Evolutionary conservation across 2,888 invertebrate genomes (phyloP), one percentile per base, ranked within the genome.

Genomic region (Zaprionus obscuricornis): DNA sequence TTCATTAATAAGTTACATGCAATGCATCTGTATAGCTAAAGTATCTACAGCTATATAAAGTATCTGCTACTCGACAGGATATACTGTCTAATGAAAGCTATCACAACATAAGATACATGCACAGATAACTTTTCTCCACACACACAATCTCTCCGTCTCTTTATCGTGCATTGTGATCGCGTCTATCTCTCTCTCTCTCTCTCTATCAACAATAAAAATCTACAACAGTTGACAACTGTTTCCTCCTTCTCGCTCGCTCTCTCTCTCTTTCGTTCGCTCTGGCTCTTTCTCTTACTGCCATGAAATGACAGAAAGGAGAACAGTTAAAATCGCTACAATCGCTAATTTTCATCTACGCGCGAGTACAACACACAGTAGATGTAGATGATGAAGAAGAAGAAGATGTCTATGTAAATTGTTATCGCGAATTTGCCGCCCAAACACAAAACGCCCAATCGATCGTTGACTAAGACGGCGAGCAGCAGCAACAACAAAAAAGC

Each of bases 341-440:
- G 66, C 67, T 70, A 79, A 85, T 81, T 85, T 74, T 60, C 65
- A 84, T 85, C 86, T 57, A n/a, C n/a, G n/a, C n/a, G n/a, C n/a
- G n/a, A n/a, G n/a, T n/a, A n/a, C n/a, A n/a, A n/a, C n/a, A n/a
- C n/a, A n/a, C n/a, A n/a, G n/a, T n/a, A n/a, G n/a, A n/a, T n/a
- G n/a, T n/a, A n/a, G n/a, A n/a, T 18, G 37, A 45, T 16, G 50
- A 76, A 79, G 59, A 56, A 84, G 72, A 73, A 72, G 71, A 64
- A 82, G 79, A 79, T 73, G 77, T 72, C 54, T 49, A 49, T 49
- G 37, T 47, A 27, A 82, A 65, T 64, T 45, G 66, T 65, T 64
- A 57, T 47, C 39, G 56, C 66, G 37, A 18, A 56, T 43, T 60
- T 71, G 72, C 74, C 88, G 86, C 83, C 83, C 69, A 83, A 79